A percentile compares a stretch with the other conserved stretches of the same genome.
These are phyloP conservation scores for Spicauda simplicius DNA, from an alignment of 2,888 invertebrate genomes.

Conservation along the genomic window DNA sequence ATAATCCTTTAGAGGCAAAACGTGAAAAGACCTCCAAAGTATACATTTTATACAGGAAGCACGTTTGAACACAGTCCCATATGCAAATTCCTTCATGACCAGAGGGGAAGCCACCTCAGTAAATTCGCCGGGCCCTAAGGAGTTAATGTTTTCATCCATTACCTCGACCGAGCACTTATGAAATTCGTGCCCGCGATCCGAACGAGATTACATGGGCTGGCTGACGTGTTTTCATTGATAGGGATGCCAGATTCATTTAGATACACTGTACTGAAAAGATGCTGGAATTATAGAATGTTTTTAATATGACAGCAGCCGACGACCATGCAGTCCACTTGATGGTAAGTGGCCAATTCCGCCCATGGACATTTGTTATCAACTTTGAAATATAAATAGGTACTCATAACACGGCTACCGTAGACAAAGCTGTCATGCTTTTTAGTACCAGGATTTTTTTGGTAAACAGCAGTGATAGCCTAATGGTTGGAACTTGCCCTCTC, in stretches of 20 bases:
- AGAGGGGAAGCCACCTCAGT: constrained; percentile 48
- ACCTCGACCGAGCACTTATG: constrained; percentile 78
- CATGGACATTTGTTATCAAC: no score
- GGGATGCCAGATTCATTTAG: constrained; percentile 53
- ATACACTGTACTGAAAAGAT: no score
- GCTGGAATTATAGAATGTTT: no score
- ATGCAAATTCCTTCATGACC: constrained; percentile 61
- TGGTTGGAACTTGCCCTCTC: no score
- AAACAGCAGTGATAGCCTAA: no score
- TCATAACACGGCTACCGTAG: no score
- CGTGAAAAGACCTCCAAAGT: neutral
- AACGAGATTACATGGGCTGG: constrained; percentile 75
- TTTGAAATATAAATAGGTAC: no score
- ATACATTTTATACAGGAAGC: constrained; percentile 24
- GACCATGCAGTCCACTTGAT: no score
- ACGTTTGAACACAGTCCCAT: constrained; percentile 53
- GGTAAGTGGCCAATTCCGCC: no score
- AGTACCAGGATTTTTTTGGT: no score
- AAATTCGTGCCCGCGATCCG: constrained; percentile 80
- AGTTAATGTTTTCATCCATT: constrained; percentile 83
- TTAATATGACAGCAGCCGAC: no score
- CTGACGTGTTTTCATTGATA: constrained; percentile 67
- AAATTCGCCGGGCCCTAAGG: constrained; percentile 60
- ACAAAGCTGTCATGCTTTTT: no score
- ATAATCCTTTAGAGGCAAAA: neutral